phyloP scores from a whole-genome alignment of 2,797 vertebrate species.

The Anas bernieri region DNA sequence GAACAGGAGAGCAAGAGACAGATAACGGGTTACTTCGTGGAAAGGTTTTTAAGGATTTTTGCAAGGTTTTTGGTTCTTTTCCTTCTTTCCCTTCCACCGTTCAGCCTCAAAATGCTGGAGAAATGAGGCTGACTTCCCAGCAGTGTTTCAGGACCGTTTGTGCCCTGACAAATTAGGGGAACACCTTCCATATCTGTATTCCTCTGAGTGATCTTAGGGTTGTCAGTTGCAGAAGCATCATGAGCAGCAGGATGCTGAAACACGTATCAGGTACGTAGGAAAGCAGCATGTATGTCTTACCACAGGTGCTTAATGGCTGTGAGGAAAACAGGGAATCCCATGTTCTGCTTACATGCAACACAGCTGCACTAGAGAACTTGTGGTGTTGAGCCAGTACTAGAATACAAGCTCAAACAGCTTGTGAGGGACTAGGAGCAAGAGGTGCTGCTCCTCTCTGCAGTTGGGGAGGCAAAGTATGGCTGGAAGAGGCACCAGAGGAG shows the following conservation, averaged over 20 bases:
- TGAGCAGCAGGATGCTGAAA: background rate
- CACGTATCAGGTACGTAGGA: background rate
- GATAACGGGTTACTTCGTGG: background rate
- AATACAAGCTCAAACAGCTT: background rate
- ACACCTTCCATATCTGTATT: background rate
- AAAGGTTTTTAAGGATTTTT: background rate
- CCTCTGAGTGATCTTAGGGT: background rate
- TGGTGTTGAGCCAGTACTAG: background rate
- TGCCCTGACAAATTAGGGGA: background rate
- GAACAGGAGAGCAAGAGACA: background rate
- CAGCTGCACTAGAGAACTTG: background rate
- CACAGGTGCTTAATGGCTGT: background rate
- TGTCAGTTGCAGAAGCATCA: background rate
- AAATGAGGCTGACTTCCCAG: background rate
- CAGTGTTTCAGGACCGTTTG: background rate
- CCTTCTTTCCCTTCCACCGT: background rate
- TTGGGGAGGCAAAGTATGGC: background rate
- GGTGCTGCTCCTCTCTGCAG: background rate
- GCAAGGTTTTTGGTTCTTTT: background rate
- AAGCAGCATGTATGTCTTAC: fast-evolving
- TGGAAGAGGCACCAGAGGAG: background rate
- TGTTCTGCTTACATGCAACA: fast-evolving
- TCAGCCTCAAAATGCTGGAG: background rate
- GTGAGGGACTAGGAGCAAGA: background rate
- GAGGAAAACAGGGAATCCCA: background rate